A percentile compares a stretch with the other conserved stretches of the same genome.
phyloP scores from a whole-genome alignment of 2,888 invertebrate genomes.

The Diploptera punctata region DNA sequence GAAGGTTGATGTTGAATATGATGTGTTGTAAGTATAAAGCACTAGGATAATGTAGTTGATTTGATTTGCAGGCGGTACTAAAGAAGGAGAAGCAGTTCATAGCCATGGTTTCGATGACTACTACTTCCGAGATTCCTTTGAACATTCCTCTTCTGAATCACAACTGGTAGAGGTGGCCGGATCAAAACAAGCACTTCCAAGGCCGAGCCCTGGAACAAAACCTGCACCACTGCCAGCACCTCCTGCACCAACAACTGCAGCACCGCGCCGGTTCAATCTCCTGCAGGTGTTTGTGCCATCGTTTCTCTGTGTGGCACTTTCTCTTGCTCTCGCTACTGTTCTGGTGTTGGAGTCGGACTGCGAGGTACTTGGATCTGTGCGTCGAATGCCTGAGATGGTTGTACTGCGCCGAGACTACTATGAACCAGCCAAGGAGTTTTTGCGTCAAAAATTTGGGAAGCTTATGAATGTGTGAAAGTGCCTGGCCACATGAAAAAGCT shows the following conservation, averaged over 20 bases:
- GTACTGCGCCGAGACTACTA: constrained; percentile 81
- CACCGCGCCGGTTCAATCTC: constrained; percentile 64
- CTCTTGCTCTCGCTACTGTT: constrained; percentile 71
- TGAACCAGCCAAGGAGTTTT: constrained; percentile 80
- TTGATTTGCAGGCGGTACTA: constrained; percentile 46
- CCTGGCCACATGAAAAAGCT: too few species aligned
- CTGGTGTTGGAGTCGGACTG: constrained; percentile 82
- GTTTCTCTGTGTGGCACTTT: constrained; percentile 74
- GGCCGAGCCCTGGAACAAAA: constrained; percentile 22
- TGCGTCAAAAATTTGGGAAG: constrained; percentile 53
- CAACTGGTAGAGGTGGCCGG: constrained; percentile 61
- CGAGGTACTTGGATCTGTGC: constrained; percentile 70
- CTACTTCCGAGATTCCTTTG: constrained; percentile 76
- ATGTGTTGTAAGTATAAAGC: too few species aligned
- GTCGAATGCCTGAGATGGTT: constrained; percentile 78
- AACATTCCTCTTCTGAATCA: constrained; percentile 82
- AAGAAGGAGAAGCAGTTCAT: constrained; percentile 43
- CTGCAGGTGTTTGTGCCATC: constrained; percentile 79
- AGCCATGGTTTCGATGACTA: constrained; percentile 63
- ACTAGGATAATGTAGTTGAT: too few species aligned
- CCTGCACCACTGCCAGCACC: constrained; percentile 44
- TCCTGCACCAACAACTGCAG: constrained; percentile 38
- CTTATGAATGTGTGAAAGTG: constrained; percentile 5
- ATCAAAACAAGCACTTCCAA: background rate
- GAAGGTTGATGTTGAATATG: too few species aligned